Conservation (phyloP, 2,113 vertebrate species). For the Fregata magnificens region DNA sequence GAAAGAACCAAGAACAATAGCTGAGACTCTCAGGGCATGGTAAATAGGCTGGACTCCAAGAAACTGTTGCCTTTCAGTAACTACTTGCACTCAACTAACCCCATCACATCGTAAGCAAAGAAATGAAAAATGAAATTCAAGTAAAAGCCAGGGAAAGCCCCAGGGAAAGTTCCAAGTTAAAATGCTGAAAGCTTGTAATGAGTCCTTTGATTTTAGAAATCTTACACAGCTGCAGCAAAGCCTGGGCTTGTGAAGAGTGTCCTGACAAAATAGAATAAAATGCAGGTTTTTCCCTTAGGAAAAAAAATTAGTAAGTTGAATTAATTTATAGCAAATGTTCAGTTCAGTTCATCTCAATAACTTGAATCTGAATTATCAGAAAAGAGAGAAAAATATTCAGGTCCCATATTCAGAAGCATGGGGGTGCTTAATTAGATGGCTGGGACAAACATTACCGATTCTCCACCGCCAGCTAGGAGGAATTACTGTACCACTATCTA, state of each 20-base stretch:
- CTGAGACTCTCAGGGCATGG: not conserved
- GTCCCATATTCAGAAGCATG: fast-evolving
- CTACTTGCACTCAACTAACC: not conserved
- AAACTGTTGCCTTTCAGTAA: not conserved
- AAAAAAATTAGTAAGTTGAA: not conserved
- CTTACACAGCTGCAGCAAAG: not conserved
- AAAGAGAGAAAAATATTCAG: not conserved
- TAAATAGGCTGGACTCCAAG: not conserved
- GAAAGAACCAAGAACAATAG: not conserved
- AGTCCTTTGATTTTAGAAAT: not conserved
- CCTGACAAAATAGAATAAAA: not conserved
- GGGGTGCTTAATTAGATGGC: not conserved
- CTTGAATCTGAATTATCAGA: not conserved
- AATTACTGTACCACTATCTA: not conserved
- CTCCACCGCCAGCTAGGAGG: not conserved
- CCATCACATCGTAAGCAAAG: not conserved
- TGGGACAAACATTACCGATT: not conserved
- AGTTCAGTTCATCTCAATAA: not conserved
- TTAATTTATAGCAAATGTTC: not conserved
- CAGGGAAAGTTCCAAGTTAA: not conserved
- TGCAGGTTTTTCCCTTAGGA: not conserved
- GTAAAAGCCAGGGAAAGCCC: not conserved
- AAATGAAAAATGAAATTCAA: not conserved
- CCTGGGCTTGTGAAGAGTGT: not conserved
- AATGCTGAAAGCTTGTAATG: not conserved